Conservation (phyloP, 2,888 invertebrate genomes). For the Ctena decussata region DNA sequence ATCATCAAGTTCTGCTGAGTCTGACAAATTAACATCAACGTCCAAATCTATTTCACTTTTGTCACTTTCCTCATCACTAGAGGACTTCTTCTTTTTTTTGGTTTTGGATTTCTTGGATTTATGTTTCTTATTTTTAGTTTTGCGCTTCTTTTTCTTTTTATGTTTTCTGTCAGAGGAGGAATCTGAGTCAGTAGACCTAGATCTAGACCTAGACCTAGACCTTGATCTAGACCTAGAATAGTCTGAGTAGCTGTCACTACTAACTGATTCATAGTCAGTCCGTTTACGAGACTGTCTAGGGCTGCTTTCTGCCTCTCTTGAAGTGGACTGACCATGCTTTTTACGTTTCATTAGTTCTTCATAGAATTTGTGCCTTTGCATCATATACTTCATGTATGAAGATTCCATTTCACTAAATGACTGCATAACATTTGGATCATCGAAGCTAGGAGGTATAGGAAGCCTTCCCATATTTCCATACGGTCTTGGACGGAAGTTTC, state of each 20-base stretch:
- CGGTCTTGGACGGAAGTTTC: not conserved
- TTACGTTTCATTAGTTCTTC: not conserved
- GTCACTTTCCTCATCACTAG: not conserved
- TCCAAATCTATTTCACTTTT: not conserved
- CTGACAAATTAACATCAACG: not conserved
- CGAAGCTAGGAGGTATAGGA: not conserved
- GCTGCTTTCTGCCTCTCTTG: not conserved
- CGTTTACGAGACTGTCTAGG: not conserved
- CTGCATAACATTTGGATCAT: not conserved
- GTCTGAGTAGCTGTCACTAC: not conserved
- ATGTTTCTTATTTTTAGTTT: not conserved
- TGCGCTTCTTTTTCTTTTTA: not conserved
- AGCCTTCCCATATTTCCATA: not conserved
- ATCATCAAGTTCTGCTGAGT: conserved; percentile 3
- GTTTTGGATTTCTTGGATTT: not conserved
- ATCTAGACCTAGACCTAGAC: not conserved
- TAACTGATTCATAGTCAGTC: not conserved
- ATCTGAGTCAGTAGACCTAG: not conserved
- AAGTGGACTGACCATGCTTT: not conserved
- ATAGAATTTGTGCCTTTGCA: conserved; percentile 4
- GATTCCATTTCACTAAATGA: conserved; percentile 1
- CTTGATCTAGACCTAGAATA: not conserved
- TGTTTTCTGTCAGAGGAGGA: not conserved
- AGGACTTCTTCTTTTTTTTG: conserved; percentile 5
- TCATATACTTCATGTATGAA: not conserved